Base-by-base conservation (phyloP, 2,888 invertebrate species). In the Leucoma salicis region DNA sequence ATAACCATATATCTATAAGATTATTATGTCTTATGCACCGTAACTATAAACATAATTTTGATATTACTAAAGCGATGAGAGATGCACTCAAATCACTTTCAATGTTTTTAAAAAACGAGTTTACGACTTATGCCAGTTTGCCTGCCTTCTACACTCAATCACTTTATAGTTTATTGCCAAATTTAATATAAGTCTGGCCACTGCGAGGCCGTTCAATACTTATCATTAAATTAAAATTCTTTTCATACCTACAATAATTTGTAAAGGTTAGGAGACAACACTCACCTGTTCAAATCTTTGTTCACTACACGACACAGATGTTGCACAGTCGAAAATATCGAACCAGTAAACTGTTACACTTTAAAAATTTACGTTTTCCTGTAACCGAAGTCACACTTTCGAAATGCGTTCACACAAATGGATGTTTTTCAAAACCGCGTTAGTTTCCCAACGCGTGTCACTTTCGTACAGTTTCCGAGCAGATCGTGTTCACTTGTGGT, bases 401-500 rank as follows among this genome's bases (percentile, higher is more conserved):
- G 63, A 63, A 61, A 59, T 56, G 63, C 45, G 46, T 49, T 69
- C 67, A 70, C 74, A 74, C 71, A 69, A 66, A 66, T 67, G 70
- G 63, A 54, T 72, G 74, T 78, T 79, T 78, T 78, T 77, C 74
- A 74, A 80, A 82, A 82, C 85, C 85, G 73, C 83, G 76, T 62
- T 33, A 70, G 78, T 83, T 82, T 80, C 81, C 71, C 77, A 78
- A 80, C 77, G 61, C 75, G 83, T 81, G 77, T 83, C 84, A 85
- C 87, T 85, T 84, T 87, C 84, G 74, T 75, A 73, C 67, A 65
- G 79, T 81, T 75, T 70, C 74, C 71, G 68, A 72, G 66, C 70
- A 67, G 74, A 84, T 85, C 82, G 78, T 70, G 81, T 84, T 79
- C 81, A 82, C 82, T 83, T 87, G 88, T 79, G 88, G 88, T 88